Base-by-base conservation (phyloP, 2,113 vertebrate species). In the Burhinus oedicnemus region DNA sequence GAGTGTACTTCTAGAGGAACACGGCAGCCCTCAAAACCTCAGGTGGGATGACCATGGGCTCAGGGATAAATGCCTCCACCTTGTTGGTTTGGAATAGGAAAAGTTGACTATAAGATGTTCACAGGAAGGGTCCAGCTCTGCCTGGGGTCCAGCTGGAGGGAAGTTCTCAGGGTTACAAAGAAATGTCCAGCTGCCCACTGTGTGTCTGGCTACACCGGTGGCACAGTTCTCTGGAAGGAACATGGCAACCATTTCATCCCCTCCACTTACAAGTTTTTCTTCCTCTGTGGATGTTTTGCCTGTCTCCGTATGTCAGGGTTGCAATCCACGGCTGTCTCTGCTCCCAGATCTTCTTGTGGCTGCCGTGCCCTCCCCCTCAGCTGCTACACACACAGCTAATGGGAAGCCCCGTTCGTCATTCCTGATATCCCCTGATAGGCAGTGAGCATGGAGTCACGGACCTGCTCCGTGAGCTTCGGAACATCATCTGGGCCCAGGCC, bases 361-460 rank as follows among this genome's bases (percentile, higher is more conserved):
- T 80, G 62, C 64, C 30, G 16, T 13, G 47, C 21, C 36, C 29
- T 44, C 11, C 9, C 11, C 25, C n/a, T 65, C 26, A 72, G 21
- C 44, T 76, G 65, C 34, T 44, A 30, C 32, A 42, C 9, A 47
- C 30, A 7, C 8, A 44, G 51, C 47, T 94, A 62, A 21, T 34
- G 87, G n/a, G 91, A 82, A 84, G 83, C 27, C 34, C 69, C 23
- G 0, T 91, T 94, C 0, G 3, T 68, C 77, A 78, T 75, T 64
- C 77, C 94, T 0, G 89, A 93, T 71, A 94, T 82, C 11, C 3
- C 34, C 26, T 89, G 72, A 49, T 55, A 94, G 83, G 69, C 0
- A 1, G 58, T 55, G 10, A 95, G 15, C 96, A 96, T 97, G 87
- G 94, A 87, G 52, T 93, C 91, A 55, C 32, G 61, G 83, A 96